Base-by-base conservation (phyloP, 2,113 vertebrate genomes). In the Verasper variegatus region DNA sequence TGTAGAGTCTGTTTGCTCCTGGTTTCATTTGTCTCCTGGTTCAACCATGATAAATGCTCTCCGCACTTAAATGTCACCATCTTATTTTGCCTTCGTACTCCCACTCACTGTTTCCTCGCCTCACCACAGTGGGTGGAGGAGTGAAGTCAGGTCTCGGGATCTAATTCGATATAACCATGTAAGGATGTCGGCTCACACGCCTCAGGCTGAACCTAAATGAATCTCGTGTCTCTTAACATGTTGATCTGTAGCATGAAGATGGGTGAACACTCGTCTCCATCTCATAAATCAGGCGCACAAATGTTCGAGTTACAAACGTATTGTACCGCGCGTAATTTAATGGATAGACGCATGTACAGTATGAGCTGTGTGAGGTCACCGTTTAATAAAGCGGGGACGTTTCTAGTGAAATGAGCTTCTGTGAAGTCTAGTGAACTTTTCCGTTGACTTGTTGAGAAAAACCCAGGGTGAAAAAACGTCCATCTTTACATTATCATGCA, bases 111-210 rank as follows among this genome's bases (percentile, higher is more conserved):
- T 60, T 76, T 68, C 20, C 65, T 8, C 15, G 47, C 18, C 74
- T 68, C 69, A 65, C 40, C 40, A 40, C 65, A 74, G 65, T 68
- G 75, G 76, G 60, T 72, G 62, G 59, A 68, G 67, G 37, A 52
- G 10, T 20, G 42, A 23, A 7, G 35, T 71, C 7, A 73, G 58
- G 40, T 74, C 40, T 61, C 42, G 14, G n/a, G 54, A 69, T 78
- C 61, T 85, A 80, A 80, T 90, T 72, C 47, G 26, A 67, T 65
- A 17, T 81, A 81, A 86, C 76, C 71, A 24, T 82, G 23, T 65
- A 76, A 55, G 81, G 78, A 73, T 27, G 45, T 56, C 58, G 5
- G 57, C 47, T 66, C 37, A 75, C 23, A 49, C 42, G 66, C 82
- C 82, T 78, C 57, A 17, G 85, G 75, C 71, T 69, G 63, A 51